Base-by-base conservation (phyloP, 2,888 invertebrate species). In the Argyresthia goedartella region DNA sequence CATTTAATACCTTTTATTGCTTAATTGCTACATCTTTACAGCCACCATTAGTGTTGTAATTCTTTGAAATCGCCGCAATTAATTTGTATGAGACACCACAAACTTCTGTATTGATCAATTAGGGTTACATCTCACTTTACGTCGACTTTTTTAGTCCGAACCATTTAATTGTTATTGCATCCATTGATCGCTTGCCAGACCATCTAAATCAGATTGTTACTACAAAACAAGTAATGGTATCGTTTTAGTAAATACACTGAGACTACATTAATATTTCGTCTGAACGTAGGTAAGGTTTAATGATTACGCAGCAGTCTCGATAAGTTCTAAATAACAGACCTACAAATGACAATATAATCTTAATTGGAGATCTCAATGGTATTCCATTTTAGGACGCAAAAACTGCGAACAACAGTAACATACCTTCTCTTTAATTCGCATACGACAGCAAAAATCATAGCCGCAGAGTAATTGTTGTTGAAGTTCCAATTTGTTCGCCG, bases 1-100 rank as follows among this genome's bases (percentile, higher is more conserved):
- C 45, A 46, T 46, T 46, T 25, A 4, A 25, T 4, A 25, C 58
- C 60, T 66, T 78, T 76, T 79, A 75, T 62, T 62, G 64, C 60
- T 64, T 81, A 80, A 81, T 78, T 75, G 73, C 66, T 63, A 58
- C 58, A 58, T 69, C 62, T 73, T 70, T 68, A 73, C 66, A 69
- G 71, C 67, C 71, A 73, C 71, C 70, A 70, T 76, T 71, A 78
- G 79, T 75, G 76, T 8, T 76, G 70, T 69, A 71, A 65, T 64
- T 85, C 82, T 60, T 65, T 76, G 85, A 82, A 82, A 66, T 70
- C 63, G 60, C 61, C 63, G 65, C 71, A 75, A 75, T 84, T 82
- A 85, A 84, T 76, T 73, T 82, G 81, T 85, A 82, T 81, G 76
- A 71, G 75, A 72, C 76, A 75, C 80, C 80, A 76, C 79, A 77